Percentiles rank a stretch among this genome's conserved stretches.
phyloP scores from a whole-genome alignment of 1,140 invertebrate genomes.

The Ceratina calcarata region DNA sequence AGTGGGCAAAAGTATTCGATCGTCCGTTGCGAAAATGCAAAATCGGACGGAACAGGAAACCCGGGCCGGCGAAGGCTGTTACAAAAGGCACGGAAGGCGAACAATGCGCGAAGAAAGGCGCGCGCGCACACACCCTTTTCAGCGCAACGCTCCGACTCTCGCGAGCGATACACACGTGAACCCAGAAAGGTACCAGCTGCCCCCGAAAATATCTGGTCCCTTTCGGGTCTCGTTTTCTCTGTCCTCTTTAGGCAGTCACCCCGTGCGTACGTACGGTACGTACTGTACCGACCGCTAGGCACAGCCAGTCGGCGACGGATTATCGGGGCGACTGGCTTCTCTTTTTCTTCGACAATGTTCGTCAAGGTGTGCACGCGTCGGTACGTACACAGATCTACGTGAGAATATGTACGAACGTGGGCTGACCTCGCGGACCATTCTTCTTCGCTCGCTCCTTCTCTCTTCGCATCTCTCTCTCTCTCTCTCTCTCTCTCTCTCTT shows the following conservation, averaged over 20 bases:
- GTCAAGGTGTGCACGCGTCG: slow-evolving; percentile 47
- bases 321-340: slow-evolving; percentile 58
- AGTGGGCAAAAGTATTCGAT: neutral
- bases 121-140: slow-evolving; percentile 17
- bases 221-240: slow-evolving; percentile 49
- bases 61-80: slow-evolving; percentile 22
- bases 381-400: slow-evolving; percentile 46
- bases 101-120: slow-evolving; percentile 18
- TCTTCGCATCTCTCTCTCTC: slow-evolving; percentile 26
- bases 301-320: slow-evolving; percentile 41
- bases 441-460: slow-evolving; percentile 42
- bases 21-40: neutral
- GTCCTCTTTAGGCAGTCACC: slow-evolving; percentile 30
- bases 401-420: slow-evolving; percentile 53
- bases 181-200: slow-evolving; percentile 51
- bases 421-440: slow-evolving; percentile 52
- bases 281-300: slow-evolving; percentile 40
- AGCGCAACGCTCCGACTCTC: neutral
- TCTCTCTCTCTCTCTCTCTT: slow-evolving; percentile 15
- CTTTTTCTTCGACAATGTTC: slow-evolving; percentile 56
- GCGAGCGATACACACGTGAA: too few species aligned
- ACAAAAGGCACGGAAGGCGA: slow-evolving; percentile 30
- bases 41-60: slow-evolving; percentile 19
- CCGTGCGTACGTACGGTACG: slow-evolving; percentile 1
- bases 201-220: slow-evolving; percentile 56